Percentiles rank a stretch among this genome's conserved stretches.
phyloP scores from a whole-genome alignment of 2,113 vertebrate genomes.

The Otocyon megalotis region DNA sequence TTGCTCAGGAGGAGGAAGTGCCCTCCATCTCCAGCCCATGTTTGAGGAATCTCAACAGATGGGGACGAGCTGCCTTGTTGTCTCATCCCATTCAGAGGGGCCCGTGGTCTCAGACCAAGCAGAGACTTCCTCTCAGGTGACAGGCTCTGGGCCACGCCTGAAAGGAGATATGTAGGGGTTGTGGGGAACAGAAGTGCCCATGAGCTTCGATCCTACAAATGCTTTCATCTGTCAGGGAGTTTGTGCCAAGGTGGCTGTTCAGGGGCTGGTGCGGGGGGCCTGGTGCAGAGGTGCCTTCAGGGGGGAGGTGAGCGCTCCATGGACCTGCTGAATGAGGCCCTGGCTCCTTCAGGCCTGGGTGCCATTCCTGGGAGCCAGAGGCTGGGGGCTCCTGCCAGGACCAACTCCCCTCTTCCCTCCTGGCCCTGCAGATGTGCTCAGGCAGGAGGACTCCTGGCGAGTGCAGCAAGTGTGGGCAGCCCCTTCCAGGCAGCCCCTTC shows the following conservation, averaged over 20 bases:
- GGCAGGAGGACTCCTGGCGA: no score
- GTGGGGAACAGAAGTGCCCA: neutral
- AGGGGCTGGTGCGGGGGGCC: neutral
- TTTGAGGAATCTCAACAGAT: neutral
- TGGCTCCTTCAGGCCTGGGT: neutral
- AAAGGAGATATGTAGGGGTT: neutral
- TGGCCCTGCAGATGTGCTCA: neutral
- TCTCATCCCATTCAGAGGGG: neutral
- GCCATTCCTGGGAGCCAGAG: neutral
- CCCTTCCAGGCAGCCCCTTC: no score
- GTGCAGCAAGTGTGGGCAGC: no score
- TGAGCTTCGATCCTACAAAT: neutral
- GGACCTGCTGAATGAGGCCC: fast-evolving
- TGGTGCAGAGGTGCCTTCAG: neutral
- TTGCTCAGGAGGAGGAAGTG: no score
- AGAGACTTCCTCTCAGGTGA: neutral
- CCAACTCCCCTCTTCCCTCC: neutral
- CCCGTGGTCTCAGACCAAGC: neutral
- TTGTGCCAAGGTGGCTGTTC: fast-evolving
- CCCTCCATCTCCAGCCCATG: neutral
- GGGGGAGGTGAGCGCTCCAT: fast-evolving
- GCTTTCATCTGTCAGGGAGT: neutral
- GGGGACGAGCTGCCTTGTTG: neutral
- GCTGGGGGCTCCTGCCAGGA: no score
- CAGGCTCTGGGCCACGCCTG: neutral